Conservation (phyloP, 2,888 invertebrate genomes). For the Thymelicus sylvestris region DNA sequence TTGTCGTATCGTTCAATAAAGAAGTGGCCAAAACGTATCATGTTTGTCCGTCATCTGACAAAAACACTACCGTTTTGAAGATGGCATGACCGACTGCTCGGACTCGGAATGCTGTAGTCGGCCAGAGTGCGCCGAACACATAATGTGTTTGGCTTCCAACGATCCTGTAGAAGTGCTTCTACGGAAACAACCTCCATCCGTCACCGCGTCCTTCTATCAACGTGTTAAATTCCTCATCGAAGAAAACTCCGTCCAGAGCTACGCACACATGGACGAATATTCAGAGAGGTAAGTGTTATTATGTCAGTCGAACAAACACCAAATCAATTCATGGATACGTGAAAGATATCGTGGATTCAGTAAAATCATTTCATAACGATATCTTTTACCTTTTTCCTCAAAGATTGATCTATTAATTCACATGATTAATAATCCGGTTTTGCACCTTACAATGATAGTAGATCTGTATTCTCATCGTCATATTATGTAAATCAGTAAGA, state of each 20-base stretch:
- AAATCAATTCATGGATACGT: slow-evolving; percentile 73
- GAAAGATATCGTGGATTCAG: slow-evolving; percentile 67
- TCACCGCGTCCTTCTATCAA: slow-evolving; percentile 98
- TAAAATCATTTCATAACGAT: slow-evolving; percentile 52
- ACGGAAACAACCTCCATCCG: slow-evolving; percentile 97
- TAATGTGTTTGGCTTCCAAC: slow-evolving; percentile 97
- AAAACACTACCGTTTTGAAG: slow-evolving; percentile 86
- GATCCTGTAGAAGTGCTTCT: slow-evolving; percentile 98
- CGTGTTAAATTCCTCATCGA: slow-evolving; percentile 99
- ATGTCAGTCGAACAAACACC: slow-evolving; percentile 58
- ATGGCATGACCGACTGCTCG: slow-evolving; percentile 99
- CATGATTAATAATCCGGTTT: slow-evolving; percentile 74
- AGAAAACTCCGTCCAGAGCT: slow-evolving; percentile 99
- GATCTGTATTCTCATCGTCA: slow-evolving; percentile 75
- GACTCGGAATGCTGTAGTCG: slow-evolving; percentile 99
- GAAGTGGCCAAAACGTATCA: slow-evolving; percentile 4
- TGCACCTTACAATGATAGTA: slow-evolving; percentile 80
- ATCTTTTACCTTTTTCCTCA: slow-evolving; percentile 70
- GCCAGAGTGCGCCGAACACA: slow-evolving; percentile 93
- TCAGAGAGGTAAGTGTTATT: slow-evolving; percentile 95
- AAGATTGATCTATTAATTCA: slow-evolving; percentile 70
- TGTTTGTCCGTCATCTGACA: slow-evolving; percentile 55
- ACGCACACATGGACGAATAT: slow-evolving; percentile 98
- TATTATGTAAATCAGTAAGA: slow-evolving; percentile 70
- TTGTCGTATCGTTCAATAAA: too few relatives aligned